These are phyloP conservation scores for Leptinotarsa tumamoca DNA, from an alignment of 2,888 invertebrate species.

Conservation along the genomic window DNA sequence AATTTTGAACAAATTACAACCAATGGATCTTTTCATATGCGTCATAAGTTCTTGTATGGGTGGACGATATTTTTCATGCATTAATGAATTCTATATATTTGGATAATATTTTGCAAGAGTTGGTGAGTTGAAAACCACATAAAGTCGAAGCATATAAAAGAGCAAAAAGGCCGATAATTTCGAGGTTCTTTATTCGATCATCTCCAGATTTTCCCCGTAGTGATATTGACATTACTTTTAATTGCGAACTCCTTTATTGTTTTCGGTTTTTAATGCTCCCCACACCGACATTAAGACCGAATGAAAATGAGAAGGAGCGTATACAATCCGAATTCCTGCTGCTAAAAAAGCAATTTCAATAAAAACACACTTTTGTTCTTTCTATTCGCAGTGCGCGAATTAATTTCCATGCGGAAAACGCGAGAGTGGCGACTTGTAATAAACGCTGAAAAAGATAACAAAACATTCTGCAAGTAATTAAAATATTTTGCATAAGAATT, in stretches of 20 bases:
- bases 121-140: neutral
- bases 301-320: slow-evolving; percentile 16
- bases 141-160: neutral
- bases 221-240: slow-evolving; percentile 29
- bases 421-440: slow-evolving; percentile 4
- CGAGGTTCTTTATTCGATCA: slow-evolving; percentile 14
- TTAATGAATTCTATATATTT: too few relatives aligned
- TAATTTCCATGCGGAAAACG: slow-evolving; percentile 12
- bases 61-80: too few relatives aligned
- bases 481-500: slow-evolving; percentile 53
- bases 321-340: slow-evolving; percentile 24
- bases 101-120: neutral
- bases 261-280: slow-evolving; percentile 24
- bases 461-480: slow-evolving; percentile 49
- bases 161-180: slow-evolving; percentile 3
- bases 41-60: too few relatives aligned
- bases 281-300: slow-evolving; percentile 18
- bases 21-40: too few relatives aligned
- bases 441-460: slow-evolving; percentile 39
- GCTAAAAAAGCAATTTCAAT: slow-evolving; percentile 43
- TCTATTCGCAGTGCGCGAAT: slow-evolving; percentile 13
- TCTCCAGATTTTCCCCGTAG: slow-evolving; percentile 22
- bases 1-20: too few relatives aligned
- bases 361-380: slow-evolving; percentile 32
- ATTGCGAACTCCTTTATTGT: slow-evolving; percentile 25